These are phyloP conservation scores for Pseudochaenichthys georgianus DNA, from an alignment of 2,797 vertebrate genomes.

Conservation along the genomic window DNA sequence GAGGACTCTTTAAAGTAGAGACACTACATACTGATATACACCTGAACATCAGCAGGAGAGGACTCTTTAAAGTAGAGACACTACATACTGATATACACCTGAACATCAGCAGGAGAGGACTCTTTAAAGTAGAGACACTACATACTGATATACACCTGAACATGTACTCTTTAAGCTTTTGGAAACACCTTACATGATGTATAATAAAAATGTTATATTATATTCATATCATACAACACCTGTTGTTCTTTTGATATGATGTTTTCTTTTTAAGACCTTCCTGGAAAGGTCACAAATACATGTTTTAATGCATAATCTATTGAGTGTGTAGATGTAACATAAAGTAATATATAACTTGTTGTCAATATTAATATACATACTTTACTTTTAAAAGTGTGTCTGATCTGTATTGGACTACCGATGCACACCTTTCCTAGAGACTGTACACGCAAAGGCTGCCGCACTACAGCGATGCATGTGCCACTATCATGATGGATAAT, in stretches of 20 bases:
- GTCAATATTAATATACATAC: neutral
- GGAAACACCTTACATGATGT: slow-evolving; percentile 43
- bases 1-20: slow-evolving; percentile 4
- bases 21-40: no score
- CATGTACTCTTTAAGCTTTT: slow-evolving; percentile 31
- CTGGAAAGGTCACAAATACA: neutral
- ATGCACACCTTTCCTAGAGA: neutral
- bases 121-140: no score
- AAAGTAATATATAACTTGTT: no score
- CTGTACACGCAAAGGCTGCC: neutral
- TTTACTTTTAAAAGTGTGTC: neutral
- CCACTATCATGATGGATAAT: slow-evolving; percentile 34
- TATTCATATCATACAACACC: neutral
- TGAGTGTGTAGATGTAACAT: neutral
- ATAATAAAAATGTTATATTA: slow-evolving; percentile 13
- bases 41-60: no score
- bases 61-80: no score
- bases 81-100: no score
- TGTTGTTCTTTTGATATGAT: neutral
- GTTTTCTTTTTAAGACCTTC: neutral
- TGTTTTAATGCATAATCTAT: neutral
- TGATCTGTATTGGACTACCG: neutral
- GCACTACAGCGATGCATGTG: slow-evolving; percentile 31
- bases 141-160: no score
- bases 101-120: no score